Base-by-base conservation (phyloP, 2,888 invertebrate genomes). In the Leptinotarsa juncta region DNA sequence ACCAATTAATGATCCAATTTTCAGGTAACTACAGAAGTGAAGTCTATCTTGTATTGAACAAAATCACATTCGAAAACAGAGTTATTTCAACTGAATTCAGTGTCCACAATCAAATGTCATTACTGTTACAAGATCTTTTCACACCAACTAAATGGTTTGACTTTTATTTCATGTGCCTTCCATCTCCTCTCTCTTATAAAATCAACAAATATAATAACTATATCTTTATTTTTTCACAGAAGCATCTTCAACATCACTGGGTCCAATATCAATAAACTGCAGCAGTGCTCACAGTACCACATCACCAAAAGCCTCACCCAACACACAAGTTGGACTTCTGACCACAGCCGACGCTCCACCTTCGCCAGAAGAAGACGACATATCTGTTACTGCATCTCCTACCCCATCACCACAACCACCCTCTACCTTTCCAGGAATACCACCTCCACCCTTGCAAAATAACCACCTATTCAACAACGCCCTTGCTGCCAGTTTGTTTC, bases 401-500 rank as follows among this genome's bases (percentile, higher is more conserved):
- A 91, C 84, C 83, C 92, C 84, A 84, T 92, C 88, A 87, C 91
- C 86, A 85, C 91, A 77, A 89, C 91, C 80, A 67, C 84, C 83
- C n/a, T 81, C 86, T 26, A 86, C 86, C 4, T 86, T 86, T 77
- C 85, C 84, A 15, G 85, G 84, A 82, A 88, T 82, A 32, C 84
- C 86, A 10, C 86, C 88, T 15, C 84, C 86, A 10, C 87, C 88
- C 7, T 84, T 87, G 20, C 82, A 85, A 1, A 77, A 85, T 16
- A 87, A 86, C 77, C 89, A 83, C 78, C 86, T 89, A 67, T 90
- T 91, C 80, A 90, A 90, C 85, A 90, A 90, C 57, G 90, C 91
- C 3, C 82, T 91, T 81, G 94, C 94, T 0, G 94, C 94, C 1
- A 93, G 93, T 85, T 88, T 94, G 68, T 94, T 94, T 84, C 89